Percentiles rank a stretch among this genome's conserved stretches.
Conservation (phyloP, 92 coral and sea anemone species). For the Umimayanthus kanabou region DNA sequence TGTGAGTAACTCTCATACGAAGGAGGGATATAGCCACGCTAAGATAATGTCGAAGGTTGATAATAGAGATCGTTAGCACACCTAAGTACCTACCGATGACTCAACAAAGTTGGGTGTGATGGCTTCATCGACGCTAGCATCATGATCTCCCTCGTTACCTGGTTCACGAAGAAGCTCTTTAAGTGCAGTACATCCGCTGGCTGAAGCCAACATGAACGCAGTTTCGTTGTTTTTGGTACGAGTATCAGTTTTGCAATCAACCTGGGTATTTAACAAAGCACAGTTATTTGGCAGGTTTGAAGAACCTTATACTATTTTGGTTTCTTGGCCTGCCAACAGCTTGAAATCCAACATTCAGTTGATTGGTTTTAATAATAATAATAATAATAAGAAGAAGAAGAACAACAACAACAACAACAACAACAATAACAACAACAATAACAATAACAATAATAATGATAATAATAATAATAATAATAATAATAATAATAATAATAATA, state of each 20-base stretch:
- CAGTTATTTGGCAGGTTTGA: neutral
- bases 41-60: neutral
- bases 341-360: too few species aligned
- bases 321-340: neutral
- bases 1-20: too few species aligned
- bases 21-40: neutral
- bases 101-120: neutral
- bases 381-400: too few species aligned
- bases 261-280: too few species aligned
- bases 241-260: neutral
- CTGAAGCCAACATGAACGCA: neutral
- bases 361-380: too few species aligned
- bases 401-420: too few species aligned
- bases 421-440: too few species aligned
- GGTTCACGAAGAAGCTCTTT: constrained; percentile 16
- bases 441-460: too few species aligned
- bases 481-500: too few species aligned
- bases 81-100: neutral
- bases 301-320: neutral
- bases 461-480: too few species aligned
- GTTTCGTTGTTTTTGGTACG: neutral
- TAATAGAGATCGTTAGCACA: neutral
- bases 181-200: neutral
- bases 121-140: neutral
- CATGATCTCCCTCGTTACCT: neutral